Base-by-base conservation (phyloP, 2,797 vertebrate species). In the Vultur gryphus region DNA sequence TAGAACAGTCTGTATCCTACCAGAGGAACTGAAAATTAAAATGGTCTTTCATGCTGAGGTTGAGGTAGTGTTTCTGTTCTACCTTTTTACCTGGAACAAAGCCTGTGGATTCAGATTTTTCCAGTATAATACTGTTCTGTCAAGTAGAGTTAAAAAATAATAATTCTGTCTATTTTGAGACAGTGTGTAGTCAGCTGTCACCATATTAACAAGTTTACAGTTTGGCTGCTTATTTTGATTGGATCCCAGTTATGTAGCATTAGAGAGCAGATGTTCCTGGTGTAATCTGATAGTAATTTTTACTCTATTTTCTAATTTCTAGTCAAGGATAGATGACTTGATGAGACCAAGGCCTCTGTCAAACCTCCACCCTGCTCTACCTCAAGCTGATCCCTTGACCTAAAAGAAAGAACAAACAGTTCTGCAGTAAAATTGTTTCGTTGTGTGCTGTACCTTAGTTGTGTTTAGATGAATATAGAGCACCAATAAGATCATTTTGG, bases 331-430 rank as follows among this genome's bases (percentile, higher is more conserved):
- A 95, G 93, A 96, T 91, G 66, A 81, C 94, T 96, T 97, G 96
- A 96, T 95, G 92, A 97, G 89, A 96, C 81, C 87, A 95, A 86
- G 80, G 71, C 83, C 89, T 96, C 89, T 92, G 51, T 95, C 62
- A 96, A 95, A 57, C 83, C 72, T 76, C 64, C 51, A 67, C 33
- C 26, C 26, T 67, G 37, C 72, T 90, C 87, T 96, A 59, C 95
- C 95, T 96, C 81, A 92, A 66, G 57, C 64, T 94, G 91, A 95
- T 93, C 73, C 90, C 85, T 90, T 91, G 88, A 59, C 35, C 70
- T 96, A 81, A 97, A 81, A 94, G 75, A 94, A 95, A 92, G 96
- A 97, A 96, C 94, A 95, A 92, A 91, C 91, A 93, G 66, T 94
- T 95, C 94, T 89, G 17, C 57, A 84, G 44, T 82, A 95, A 79